Evolutionary conservation across 1,140 invertebrate species (phyloP).

Genomic region (Pseudomyrmex dendroicus): DNA sequence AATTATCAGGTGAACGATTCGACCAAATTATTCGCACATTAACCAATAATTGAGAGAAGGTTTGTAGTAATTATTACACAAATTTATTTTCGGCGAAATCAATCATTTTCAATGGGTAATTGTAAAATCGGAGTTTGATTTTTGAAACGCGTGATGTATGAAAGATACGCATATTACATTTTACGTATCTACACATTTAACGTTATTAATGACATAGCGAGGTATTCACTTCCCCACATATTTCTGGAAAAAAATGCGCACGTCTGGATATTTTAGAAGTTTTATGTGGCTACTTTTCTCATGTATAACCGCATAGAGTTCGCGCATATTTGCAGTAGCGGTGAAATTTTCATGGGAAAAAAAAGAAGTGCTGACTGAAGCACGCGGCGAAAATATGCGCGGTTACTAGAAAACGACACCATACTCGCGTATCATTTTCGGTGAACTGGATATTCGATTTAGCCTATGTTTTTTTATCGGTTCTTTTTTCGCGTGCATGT

Average conservation of each 20-base stretch:
- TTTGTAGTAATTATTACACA: constrained; percentile 40
- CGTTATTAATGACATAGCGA: background rate
- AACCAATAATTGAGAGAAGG: constrained; percentile 53
- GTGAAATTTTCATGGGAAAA: background rate
- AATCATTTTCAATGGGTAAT: constrained; percentile 25
- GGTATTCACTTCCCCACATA: background rate
- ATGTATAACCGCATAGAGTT: background rate
- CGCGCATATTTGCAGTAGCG: background rate
- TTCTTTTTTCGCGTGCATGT: constrained; percentile 19
- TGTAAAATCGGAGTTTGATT: background rate
- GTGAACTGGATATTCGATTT: constrained; percentile 66
- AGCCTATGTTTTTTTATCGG: constrained; percentile 46
- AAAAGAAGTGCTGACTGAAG: constrained; percentile 21
- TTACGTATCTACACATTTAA: background rate
- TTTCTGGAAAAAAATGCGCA: background rate
- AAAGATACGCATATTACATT: background rate
- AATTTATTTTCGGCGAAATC: constrained; percentile 19
- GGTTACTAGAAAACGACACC: constrained; percentile 34
- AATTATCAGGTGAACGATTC: constrained; percentile 43
- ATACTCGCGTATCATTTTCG: constrained; percentile 62
- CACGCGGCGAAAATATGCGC: background rate
- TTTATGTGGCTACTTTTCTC: constrained; percentile 10
- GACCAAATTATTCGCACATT: constrained; percentile 52
- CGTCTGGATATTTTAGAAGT: background rate
- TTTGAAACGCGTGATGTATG: background rate